Evolutionary conservation across 1,140 invertebrate genomes (phyloP), one percentile per base, ranked within the genome.

Genomic region (Ceratina australensis): DNA sequence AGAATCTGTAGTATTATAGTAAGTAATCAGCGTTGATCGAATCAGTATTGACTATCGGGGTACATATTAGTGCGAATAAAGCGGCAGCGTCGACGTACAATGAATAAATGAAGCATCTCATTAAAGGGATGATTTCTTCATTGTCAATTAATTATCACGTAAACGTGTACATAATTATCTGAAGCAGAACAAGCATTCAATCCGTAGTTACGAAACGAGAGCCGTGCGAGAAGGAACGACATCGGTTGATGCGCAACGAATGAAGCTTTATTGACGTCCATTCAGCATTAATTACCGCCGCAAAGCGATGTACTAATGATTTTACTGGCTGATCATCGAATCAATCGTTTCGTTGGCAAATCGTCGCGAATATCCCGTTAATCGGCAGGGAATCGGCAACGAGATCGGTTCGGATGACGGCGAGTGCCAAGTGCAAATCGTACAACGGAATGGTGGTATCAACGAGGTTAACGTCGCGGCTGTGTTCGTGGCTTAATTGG

Each of bases 381-480:
- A 76, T 59, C 65, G n/a, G 18, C 15, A 16, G 12, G 47, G 24
- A 61, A 60, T 60, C 28, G 28, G 24, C 22, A n/a, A 22, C 4
- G 2, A 42, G 57, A 77, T 71, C 47, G 5, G 24, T 47, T 3
- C 20, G 49, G 13, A 72, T 47, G 50, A 72, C 57, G 50, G 63
- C 57, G 57, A 72, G 71, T 54, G 75, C 22, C 13, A n/a, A 72
- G 67, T 61, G 66, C 59, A 68, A 75, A 71, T 71, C 33, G 33
- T 42, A 42, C 33, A 54, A 54, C 52, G 52, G 15, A 18, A 64
- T 3, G 4, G 1, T 26, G 56, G n/a, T 28, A 42, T 33, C 13
- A n/a, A n/a, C 33, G 76, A n/a, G 28, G 67, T 20, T 56, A n/a
- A 54, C 8, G 65, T 18, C n/a, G 13, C 13, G 8, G n/a, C n/a